phyloP scores from a whole-genome alignment of 2,797 vertebrate genomes.

The Sitta carolinensis region DNA sequence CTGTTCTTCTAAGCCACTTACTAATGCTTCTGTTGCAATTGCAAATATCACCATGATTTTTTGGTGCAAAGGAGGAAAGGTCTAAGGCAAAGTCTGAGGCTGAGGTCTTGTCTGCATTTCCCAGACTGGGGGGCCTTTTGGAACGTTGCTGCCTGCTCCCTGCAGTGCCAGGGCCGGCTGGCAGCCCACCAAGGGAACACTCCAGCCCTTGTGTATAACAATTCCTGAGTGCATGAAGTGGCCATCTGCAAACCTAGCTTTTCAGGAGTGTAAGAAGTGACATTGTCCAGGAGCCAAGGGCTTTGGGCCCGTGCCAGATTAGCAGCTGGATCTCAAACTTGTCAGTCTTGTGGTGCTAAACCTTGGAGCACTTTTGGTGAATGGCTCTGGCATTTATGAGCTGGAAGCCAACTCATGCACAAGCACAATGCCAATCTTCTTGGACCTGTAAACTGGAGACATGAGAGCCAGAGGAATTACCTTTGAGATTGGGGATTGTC shows the following conservation, averaged over 20 bases:
- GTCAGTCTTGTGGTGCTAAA: constrained; percentile 28
- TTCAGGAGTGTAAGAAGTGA: constrained; percentile 52
- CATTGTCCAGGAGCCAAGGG: constrained; percentile 62
- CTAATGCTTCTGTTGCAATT: neutral
- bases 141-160: fast-evolving
- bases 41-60: neutral
- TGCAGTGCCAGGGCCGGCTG: neutral
- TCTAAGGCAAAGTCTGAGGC: neutral
- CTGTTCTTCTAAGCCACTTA: neutral
- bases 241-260: constrained; percentile 65
- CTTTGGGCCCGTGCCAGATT: constrained; percentile 53
- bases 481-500: constrained; percentile 12
- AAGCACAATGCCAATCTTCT: neutral
- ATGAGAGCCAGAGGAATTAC: constrained; percentile 4
- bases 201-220: constrained; percentile 31
- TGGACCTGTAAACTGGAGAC: neutral
- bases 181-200: constrained; percentile 46
- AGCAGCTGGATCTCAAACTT: constrained; percentile 60
- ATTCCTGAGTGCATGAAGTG: constrained; percentile 33
- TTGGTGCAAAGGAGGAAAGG: neutral
- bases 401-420: neutral
- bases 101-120: neutral
- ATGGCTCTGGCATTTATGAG: constrained; percentile 15
- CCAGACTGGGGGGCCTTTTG: neutral
- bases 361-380: constrained; percentile 43